Conservation (phyloP, 2,113 vertebrate genomes). For the Hydrochoerus hydrochaeris region DNA sequence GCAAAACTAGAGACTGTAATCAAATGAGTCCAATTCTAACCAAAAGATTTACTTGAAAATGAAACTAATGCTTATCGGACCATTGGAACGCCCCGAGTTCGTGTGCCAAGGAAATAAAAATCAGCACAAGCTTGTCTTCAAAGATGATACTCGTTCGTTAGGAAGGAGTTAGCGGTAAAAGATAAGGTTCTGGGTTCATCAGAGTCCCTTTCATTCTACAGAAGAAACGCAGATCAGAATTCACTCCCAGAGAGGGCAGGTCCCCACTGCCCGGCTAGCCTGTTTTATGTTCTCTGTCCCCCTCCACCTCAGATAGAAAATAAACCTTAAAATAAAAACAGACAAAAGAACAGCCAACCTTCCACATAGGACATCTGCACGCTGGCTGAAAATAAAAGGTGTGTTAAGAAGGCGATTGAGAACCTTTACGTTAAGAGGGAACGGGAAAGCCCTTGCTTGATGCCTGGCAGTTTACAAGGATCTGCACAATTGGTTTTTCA, state of each 20-base stretch:
- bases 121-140: conserved; percentile 2
- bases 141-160: neutral
- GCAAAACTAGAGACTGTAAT: conserved; percentile 39
- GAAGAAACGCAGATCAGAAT: conserved; percentile 58
- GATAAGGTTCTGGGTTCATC: neutral
- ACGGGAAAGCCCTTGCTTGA: neutral
- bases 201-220: conserved; percentile 50
- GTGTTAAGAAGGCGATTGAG: neutral
- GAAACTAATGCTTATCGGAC: neutral
- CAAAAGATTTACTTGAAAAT: conserved; percentile 29
- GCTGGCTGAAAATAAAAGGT: conserved; percentile 64
- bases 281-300: conserved; percentile 20
- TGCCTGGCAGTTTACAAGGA: conserved; percentile 24
- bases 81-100: neutral
- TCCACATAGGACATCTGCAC: neutral
- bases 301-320: conserved; percentile 54
- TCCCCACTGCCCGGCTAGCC: neutral
- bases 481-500: conserved; percentile 48
- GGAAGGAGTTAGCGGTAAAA: conserved; percentile 5
- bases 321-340: conserved; percentile 22
- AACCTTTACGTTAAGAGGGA: conserved; percentile 50
- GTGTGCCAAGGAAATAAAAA: neutral
- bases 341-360: conserved; percentile 2
- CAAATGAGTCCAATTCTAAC: conserved; percentile 11
- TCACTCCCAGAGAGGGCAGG: conserved; percentile 51